Percentiles rank a stretch among this genome's conserved stretches.
Evolutionary conservation across 2,797 vertebrate genomes (phyloP).

Genomic region (Sciaenops ocellatus): DNA sequence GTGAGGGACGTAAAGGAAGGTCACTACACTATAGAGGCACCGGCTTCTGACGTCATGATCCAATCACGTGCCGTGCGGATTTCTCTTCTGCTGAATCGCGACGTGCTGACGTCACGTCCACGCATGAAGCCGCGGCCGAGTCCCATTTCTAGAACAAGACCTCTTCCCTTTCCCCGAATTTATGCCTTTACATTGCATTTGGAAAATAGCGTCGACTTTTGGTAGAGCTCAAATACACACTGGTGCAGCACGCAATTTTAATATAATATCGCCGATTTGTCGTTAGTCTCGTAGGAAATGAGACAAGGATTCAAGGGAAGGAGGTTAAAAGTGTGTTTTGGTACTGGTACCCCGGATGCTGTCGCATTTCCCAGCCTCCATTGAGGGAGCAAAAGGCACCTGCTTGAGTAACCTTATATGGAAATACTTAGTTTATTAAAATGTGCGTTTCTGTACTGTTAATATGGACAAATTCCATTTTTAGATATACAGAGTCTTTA

Average conservation of each 20-base stretch:
- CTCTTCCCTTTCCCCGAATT: fast-evolving
- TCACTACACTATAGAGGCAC: slow-evolving; percentile 74
- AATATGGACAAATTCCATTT: not conserved
- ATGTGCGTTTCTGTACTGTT: not conserved
- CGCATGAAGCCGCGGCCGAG: not conserved
- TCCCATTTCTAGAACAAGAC: not conserved
- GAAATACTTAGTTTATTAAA: not conserved
- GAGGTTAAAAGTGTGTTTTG: not conserved
- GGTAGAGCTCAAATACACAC: fast-evolving
- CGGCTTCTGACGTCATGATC: slow-evolving; percentile 73
- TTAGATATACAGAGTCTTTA: not conserved
- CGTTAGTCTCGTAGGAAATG: fast-evolving
- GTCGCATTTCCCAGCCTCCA: slow-evolving; percentile 14
- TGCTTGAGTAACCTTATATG: slow-evolving; percentile 24
- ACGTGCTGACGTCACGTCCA: not conserved
- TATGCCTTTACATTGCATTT: fast-evolving
- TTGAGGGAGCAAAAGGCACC: slow-evolving; percentile 8
- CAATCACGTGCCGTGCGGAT: slow-evolving; percentile 47
- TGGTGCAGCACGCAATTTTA: fast-evolving
- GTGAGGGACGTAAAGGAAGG: slow-evolving; percentile 74
- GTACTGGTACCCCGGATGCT: fast-evolving
- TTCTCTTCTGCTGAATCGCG: not conserved
- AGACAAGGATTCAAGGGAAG: not conserved
- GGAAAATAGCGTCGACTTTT: fast-evolving
- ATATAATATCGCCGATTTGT: fast-evolving